These are phyloP conservation scores for Exocentrus adspersus DNA, from an alignment of 2,888 invertebrate species.

Conservation along the genomic window DNA sequence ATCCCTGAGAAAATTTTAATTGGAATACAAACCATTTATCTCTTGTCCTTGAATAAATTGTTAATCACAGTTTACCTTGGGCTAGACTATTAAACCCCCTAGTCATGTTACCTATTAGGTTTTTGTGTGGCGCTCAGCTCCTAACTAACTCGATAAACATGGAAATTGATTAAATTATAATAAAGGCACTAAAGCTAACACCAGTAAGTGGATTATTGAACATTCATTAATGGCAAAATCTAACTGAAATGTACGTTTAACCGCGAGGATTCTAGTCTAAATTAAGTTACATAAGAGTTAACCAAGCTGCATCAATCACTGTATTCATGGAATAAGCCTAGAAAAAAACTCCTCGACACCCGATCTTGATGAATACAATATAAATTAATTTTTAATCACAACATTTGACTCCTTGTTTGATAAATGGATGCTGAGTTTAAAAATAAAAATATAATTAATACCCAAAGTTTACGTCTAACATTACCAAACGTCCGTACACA, in stretches of 20 bases:
- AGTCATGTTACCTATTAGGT: conserved; percentile 42
- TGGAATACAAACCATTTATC: conserved; percentile 18
- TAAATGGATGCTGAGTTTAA: conserved; percentile 34
- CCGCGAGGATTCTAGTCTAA: too few species aligned
- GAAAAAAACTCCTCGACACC: not conserved
- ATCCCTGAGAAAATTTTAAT: conserved; percentile 21
- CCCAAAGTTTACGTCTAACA: conserved; percentile 32
- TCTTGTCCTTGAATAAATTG: conserved; percentile 12
- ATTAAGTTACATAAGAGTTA: too few species aligned
- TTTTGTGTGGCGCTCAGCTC: conserved; percentile 23
- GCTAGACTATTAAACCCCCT: conserved; percentile 22
- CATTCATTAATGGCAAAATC: not conserved
- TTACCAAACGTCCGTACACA: conserved; percentile 11
- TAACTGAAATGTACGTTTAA: too few species aligned
- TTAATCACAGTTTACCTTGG: conserved; percentile 23
- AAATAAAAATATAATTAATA: conserved; percentile 38
- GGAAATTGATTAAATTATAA: conserved; percentile 32
- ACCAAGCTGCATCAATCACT: too few species aligned
- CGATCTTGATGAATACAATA: not conserved
- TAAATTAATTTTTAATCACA: conserved; percentile 11
- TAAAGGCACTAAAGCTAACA: conserved; percentile 21
- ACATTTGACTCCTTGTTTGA: conserved; percentile 25
- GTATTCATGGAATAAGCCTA: not conserved
- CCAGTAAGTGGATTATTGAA: conserved; percentile 13
- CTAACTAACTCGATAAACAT: conserved; percentile 26